phyloP scores from a whole-genome alignment of 2,113 vertebrate genomes.

The Orcinus orca region DNA sequence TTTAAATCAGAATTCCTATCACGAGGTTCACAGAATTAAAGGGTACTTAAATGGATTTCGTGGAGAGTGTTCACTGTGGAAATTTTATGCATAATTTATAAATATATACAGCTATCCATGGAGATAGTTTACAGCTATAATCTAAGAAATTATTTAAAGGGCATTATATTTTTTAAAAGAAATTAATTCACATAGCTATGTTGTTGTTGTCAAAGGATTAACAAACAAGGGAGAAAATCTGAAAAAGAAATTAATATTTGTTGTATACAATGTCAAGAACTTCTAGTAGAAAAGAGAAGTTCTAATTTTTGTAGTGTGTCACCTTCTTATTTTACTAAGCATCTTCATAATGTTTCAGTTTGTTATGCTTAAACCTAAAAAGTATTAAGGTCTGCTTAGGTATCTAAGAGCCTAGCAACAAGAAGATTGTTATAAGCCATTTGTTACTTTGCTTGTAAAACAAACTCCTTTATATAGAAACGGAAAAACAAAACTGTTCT shows the following conservation, averaged over 20 bases:
- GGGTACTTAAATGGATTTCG: neutral
- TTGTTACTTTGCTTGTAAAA: slow-evolving; percentile 76
- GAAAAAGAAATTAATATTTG: neutral
- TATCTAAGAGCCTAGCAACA: slow-evolving; percentile 53
- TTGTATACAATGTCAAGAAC: neutral
- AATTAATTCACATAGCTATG: neutral
- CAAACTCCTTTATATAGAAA: slow-evolving; percentile 61
- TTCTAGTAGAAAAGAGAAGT: slow-evolving; percentile 16
- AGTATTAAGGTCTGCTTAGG: slow-evolving; percentile 68
- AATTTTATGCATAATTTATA: neutral
- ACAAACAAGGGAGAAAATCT: neutral
- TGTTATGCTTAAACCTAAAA: slow-evolving; percentile 66
- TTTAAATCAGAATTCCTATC: neutral
- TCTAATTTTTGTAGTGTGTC: slow-evolving; percentile 27
- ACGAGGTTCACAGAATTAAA: neutral
- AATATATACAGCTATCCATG: neutral
- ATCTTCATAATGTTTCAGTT: slow-evolving; percentile 59
- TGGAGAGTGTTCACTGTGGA: neutral
- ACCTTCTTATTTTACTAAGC: neutral
- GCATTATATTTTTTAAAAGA: neutral
- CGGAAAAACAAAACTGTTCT: slow-evolving; percentile 42
- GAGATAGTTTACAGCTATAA: neutral
- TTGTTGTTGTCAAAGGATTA: neutral
- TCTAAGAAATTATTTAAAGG: neutral
- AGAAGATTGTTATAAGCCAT: slow-evolving; percentile 61